Evolutionary conservation across 23 tunicate genomes (phyloP).

Genomic region (Ascidia mentula): DNA sequence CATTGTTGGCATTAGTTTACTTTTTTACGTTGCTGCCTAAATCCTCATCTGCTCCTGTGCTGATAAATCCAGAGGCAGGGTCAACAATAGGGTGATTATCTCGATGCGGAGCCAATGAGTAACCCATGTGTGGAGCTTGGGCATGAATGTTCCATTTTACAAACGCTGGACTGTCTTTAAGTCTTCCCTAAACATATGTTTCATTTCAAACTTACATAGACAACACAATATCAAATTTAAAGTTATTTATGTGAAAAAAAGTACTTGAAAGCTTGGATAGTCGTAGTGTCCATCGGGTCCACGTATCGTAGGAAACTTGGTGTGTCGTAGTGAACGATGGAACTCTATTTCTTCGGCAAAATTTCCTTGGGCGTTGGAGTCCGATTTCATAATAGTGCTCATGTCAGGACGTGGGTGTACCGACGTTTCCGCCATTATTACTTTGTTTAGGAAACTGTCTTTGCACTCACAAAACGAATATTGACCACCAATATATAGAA

Average conservation of each 20-base stretch:
- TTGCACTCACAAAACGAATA: background rate
- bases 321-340: slow-evolving; percentile 68
- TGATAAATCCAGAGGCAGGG: slow-evolving; percentile 84
- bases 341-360: slow-evolving; percentile 67
- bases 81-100: slow-evolving; percentile 86
- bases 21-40: slow-evolving; percentile 56
- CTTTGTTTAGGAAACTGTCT: background rate
- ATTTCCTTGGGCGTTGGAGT: slow-evolving; percentile 67
- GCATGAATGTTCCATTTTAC: slow-evolving; percentile 87
- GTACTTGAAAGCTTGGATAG: slow-evolving; percentile 95
- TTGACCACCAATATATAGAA: too few species aligned
- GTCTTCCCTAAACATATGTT: slow-evolving; percentile 44
- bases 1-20: too few species aligned
- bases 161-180: slow-evolving; percentile 78
- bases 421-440: slow-evolving; percentile 80
- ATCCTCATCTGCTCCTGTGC: slow-evolving; percentile 87
- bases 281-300: slow-evolving; percentile 92
- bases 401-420: slow-evolving; percentile 77
- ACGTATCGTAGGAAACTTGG: slow-evolving; percentile 76
- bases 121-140: slow-evolving; percentile 82
- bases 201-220: background rate
- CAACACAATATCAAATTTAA: background rate
- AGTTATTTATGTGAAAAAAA: too few species aligned
- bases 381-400: slow-evolving; percentile 73
- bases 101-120: slow-evolving; percentile 85